These are phyloP conservation scores for Andricus grossulariae DNA, from an alignment of 1,140 invertebrate species.

Conservation along the genomic window DNA sequence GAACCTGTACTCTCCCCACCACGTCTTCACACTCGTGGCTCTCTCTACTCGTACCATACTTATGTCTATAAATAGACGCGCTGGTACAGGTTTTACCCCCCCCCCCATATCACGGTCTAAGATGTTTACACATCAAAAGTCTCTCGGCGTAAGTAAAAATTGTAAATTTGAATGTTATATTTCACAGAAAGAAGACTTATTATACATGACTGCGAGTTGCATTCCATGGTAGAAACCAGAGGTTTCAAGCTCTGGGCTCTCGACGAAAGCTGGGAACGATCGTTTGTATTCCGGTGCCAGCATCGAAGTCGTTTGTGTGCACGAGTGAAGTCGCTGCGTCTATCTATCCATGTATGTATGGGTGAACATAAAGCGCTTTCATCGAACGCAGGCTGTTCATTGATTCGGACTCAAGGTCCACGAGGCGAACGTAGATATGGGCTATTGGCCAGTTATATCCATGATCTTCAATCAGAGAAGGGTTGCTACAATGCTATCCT, in stretches of 20 bases:
- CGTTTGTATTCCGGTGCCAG: constrained; percentile 23
- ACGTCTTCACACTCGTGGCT: too few relatives aligned
- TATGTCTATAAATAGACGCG: too few relatives aligned
- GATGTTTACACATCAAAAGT: too few relatives aligned
- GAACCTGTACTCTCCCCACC: too few relatives aligned
- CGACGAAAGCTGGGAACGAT: constrained; percentile 25
- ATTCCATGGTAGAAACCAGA: constrained; percentile 6
- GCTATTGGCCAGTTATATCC: constrained; percentile 14
- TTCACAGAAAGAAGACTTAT: constrained; percentile 4
- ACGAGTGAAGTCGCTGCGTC: constrained; percentile 13
- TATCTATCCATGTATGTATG: neutral
- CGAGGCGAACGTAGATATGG: neutral
- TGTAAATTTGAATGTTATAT: constrained; percentile 14
- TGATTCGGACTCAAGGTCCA: constrained; percentile 23
- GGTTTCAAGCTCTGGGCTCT: constrained; percentile 13
- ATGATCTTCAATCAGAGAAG: constrained; percentile 22
- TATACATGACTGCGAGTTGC: neutral
- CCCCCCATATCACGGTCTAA: too few relatives aligned
- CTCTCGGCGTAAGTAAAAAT: neutral
- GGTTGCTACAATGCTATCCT: neutral
- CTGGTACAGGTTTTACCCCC: too few relatives aligned
- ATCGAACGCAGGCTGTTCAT: constrained; percentile 30
- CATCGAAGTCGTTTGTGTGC: constrained; percentile 17
- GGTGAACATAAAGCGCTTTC: constrained; percentile 30
- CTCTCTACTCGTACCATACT: too few relatives aligned